Evolutionary conservation across 2,888 invertebrate species (phyloP).

Genomic region (Polia nebulosa): DNA sequence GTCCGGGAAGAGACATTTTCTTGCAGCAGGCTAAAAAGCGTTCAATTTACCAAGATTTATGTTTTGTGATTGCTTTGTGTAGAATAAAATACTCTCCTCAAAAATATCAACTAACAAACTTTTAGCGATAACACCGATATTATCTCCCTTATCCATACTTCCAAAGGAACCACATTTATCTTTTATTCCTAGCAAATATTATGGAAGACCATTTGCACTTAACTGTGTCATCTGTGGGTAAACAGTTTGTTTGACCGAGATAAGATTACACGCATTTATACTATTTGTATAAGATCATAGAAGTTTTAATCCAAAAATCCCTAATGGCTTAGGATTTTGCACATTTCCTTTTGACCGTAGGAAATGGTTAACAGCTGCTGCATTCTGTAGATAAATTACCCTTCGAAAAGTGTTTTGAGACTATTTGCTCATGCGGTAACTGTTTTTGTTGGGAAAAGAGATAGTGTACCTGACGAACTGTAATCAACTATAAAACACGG

Average conservation of each 20-base stretch:
- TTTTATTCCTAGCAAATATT: conserved; percentile 71
- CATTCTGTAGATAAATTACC: not conserved
- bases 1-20: not conserved
- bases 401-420: too few species aligned
- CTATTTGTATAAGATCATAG: conserved; percentile 37
- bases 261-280: conserved; percentile 55
- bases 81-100: not conserved
- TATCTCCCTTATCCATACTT: conserved; percentile 48
- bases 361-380: not conserved
- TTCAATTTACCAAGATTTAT: too few species aligned
- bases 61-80: too few species aligned
- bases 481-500: too few species aligned
- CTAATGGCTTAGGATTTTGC: conserved; percentile 6
- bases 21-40: too few species aligned
- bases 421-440: too few species aligned
- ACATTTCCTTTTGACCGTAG: conserved; percentile 2
- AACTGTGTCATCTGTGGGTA: conserved; percentile 71
- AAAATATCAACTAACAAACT: not conserved
- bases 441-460: too few species aligned
- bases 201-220: conserved; percentile 73
- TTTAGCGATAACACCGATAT: conserved; percentile 31
- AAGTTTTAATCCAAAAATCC: conserved; percentile 8
- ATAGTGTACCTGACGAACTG: too few species aligned
- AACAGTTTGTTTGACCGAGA: conserved; percentile 73
- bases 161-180: conserved; percentile 60